Percentiles rank a stretch among this genome's conserved stretches.
Conservation (phyloP, 2,797 vertebrate genomes). For the Aeoliscus strigatus region DNA sequence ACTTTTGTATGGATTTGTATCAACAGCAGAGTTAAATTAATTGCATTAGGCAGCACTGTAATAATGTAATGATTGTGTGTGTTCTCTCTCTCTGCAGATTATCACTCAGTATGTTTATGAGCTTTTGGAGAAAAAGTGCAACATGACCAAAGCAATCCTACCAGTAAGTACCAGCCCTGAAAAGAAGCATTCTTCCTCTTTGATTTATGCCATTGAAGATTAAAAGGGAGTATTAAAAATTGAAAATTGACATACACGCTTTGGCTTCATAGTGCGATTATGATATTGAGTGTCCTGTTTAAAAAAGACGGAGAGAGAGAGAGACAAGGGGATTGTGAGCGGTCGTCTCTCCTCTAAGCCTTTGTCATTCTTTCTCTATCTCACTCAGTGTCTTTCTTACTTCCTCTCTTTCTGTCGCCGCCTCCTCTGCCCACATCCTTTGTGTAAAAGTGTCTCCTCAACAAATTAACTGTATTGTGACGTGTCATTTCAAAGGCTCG, state of each 20-base stretch:
- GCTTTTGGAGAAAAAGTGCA: slow-evolving; percentile 89
- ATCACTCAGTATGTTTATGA: slow-evolving; percentile 95
- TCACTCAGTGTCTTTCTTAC: slow-evolving; percentile 37
- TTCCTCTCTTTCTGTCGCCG: slow-evolving; percentile 33
- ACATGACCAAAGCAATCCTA: slow-evolving; percentile 88
- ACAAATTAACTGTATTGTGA: slow-evolving; percentile 76
- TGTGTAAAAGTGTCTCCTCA: slow-evolving; percentile 67
- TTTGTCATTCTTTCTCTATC: slow-evolving; percentile 51
- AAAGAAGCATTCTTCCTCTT: slow-evolving; percentile 46
- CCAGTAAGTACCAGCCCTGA: slow-evolving; percentile 83
- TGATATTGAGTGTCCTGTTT: slow-evolving; percentile 57
- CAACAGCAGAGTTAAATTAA: slow-evolving; percentile 30
- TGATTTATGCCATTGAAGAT: slow-evolving; percentile 66
- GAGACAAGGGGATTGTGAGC: slow-evolving; percentile 45
- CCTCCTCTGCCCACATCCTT: slow-evolving; percentile 51
- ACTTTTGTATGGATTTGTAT: slow-evolving; percentile 45
- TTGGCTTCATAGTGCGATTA: slow-evolving; percentile 53
- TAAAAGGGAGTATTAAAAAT: slow-evolving; percentile 66
- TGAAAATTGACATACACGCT: slow-evolving; percentile 64
- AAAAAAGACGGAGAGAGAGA: slow-evolving; percentile 34
- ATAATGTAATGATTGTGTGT: slow-evolving; percentile 36
- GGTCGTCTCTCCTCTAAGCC: slow-evolving; percentile 44
- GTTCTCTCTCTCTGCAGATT: slow-evolving; percentile 76
- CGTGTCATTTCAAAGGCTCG: slow-evolving; percentile 66
- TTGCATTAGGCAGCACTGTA: slow-evolving; percentile 28